A percentile compares a stretch with the other conserved stretches of the same genome.
phyloP scores from a whole-genome alignment of 2,113 vertebrate species.

The Trichechus manatus region DNA sequence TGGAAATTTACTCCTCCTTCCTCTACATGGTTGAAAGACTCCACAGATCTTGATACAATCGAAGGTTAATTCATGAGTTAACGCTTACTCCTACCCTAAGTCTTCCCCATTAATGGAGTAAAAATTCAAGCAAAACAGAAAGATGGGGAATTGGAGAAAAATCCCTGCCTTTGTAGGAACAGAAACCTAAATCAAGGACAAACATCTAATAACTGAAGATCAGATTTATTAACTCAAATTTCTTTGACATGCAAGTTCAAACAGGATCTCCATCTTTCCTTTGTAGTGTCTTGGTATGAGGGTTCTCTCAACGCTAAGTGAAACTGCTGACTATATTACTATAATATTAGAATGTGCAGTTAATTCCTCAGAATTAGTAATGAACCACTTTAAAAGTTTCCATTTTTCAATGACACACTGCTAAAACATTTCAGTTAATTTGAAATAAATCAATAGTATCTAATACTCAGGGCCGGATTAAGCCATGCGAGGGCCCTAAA shows the following conservation, averaged over 20 bases:
- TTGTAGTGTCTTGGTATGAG: conserved; percentile 28
- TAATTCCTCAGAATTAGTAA: conserved; percentile 26
- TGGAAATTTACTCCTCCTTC: background rate
- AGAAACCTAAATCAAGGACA: conserved; percentile 37
- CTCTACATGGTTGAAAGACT: background rate
- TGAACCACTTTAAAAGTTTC: conserved; percentile 26
- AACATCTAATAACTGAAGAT: conserved; percentile 10
- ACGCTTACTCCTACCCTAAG: background rate
- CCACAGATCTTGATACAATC: background rate
- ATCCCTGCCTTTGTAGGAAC: background rate
- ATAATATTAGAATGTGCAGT: background rate
- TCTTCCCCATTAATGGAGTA: conserved; percentile 13
- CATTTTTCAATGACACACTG: conserved; percentile 19
- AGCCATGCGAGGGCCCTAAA: too few relatives aligned
- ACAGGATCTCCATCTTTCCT: background rate
- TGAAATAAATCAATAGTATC: conserved; percentile 37
- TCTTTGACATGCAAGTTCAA: background rate
- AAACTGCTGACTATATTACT: background rate
- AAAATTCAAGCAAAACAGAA: conserved; percentile 52
- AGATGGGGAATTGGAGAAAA: conserved; percentile 28
- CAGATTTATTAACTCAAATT: conserved; percentile 37
- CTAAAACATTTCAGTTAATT: conserved; percentile 59
- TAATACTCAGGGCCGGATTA: background rate
- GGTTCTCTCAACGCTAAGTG: background rate
- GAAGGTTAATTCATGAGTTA: conserved; percentile 31